Evolutionary conservation across 1,140 invertebrate genomes (phyloP).

Genomic region (Trichoplusia ni): DNA sequence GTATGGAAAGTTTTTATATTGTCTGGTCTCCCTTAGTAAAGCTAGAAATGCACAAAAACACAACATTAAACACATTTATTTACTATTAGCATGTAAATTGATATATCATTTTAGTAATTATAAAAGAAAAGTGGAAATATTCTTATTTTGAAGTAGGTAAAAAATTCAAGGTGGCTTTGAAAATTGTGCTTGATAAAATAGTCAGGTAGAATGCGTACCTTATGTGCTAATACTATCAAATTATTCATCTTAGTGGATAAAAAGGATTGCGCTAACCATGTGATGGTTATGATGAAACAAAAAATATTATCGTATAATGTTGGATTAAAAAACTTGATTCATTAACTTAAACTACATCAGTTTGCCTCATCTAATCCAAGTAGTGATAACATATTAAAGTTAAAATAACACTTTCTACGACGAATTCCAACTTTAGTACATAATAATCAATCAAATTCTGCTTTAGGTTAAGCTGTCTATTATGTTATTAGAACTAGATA

Average conservation of each 20-base stretch:
- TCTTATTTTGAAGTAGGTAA: too few species aligned
- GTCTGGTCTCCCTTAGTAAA: constrained; percentile 67
- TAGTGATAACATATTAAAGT: background rate
- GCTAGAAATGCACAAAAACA: constrained; percentile 62
- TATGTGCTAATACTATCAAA: background rate
- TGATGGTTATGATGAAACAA: constrained; percentile 35
- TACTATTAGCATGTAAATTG: too few species aligned
- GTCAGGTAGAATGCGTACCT: too few species aligned
- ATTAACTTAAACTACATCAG: background rate
- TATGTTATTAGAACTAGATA: constrained; percentile 29
- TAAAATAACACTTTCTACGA: constrained; percentile 37
- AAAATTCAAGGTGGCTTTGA: background rate
- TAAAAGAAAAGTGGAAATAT: too few species aligned
- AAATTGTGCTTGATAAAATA: too few species aligned
- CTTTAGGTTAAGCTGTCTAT: constrained; percentile 59
- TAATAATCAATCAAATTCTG: constrained; percentile 59
- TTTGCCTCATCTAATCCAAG: background rate
- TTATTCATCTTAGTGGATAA: background rate
- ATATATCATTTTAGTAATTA: too few species aligned
- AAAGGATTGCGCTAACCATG: constrained; percentile 35
- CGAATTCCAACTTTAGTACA: constrained; percentile 58
- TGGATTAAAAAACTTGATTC: background rate
- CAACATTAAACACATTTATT: background rate
- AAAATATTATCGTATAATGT: constrained; percentile 13
- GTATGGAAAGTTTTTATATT: constrained; percentile 74